Conservation (phyloP, 1,140 invertebrate genomes). For the Zaprionus davidi region DNA sequence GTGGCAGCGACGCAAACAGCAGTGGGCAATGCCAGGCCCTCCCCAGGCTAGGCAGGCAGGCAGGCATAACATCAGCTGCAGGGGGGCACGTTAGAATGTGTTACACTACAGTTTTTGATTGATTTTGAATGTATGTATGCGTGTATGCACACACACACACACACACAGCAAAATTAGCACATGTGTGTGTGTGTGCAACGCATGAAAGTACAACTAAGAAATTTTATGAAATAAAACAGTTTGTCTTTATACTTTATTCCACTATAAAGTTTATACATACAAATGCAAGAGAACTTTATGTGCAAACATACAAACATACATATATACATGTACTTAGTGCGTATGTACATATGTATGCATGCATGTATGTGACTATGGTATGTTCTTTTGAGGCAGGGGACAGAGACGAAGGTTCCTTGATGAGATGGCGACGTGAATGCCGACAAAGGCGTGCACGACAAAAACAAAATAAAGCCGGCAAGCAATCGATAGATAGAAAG, state of each 20-base stretch:
- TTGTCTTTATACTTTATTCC: not conserved
- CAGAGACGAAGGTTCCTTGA: conserved; percentile 14
- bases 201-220: no score
- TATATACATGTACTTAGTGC: no score
- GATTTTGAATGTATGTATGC: not conserved
- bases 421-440: conserved; percentile 51
- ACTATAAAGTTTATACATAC: not conserved
- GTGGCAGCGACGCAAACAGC: not conserved
- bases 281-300: not conserved
- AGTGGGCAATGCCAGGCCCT: not conserved
- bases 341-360: not conserved
- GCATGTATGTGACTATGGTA: not conserved
- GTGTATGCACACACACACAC: not conserved
- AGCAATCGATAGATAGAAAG: conserved; percentile 23
- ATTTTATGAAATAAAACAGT: not conserved
- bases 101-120: conserved; percentile 7
- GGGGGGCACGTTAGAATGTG: not conserved
- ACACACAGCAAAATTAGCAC: not conserved
- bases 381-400: conserved; percentile 29
- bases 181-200: not conserved
- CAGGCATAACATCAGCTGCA: conserved; percentile 10
- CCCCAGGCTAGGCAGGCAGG: not conserved
- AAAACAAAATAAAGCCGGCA: conserved; percentile 55
- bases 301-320: not conserved
- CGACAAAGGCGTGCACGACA: conserved; percentile 50